phyloP scores from a whole-genome alignment of 2,888 invertebrate genomes.

The Isotomurus palustris region DNA sequence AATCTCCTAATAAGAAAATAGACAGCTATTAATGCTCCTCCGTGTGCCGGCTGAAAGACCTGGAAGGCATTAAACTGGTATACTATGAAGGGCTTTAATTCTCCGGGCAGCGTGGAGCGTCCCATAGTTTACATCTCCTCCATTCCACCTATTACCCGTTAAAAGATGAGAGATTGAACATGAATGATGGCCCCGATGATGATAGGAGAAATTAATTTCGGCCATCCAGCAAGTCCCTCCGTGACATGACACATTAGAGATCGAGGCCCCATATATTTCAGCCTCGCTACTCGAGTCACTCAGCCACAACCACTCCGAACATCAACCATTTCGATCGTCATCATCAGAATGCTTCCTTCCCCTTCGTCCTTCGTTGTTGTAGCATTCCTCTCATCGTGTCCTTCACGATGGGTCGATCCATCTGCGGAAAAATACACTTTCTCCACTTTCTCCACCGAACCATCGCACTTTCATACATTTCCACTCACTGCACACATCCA shows the following conservation, averaged over 20 bases:
- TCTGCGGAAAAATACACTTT: background rate
- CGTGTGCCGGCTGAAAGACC: background rate
- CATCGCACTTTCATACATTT: background rate
- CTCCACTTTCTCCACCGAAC: background rate
- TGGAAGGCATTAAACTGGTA: too few relatives aligned
- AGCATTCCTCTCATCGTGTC: too few relatives aligned
- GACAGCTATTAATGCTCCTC: background rate
- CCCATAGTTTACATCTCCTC: background rate
- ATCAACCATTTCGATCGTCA: too few relatives aligned
- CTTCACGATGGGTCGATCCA: background rate
- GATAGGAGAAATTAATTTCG: slow-evolving; percentile 32
- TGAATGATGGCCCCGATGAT: slow-evolving; percentile 32
- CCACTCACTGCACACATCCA: too few relatives aligned
- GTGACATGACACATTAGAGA: slow-evolving; percentile 29
- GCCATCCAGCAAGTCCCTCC: slow-evolving; percentile 13
- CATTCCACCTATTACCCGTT: slow-evolving; percentile 12
- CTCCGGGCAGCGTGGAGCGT: background rate
- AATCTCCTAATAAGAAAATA: background rate
- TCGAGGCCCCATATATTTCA: slow-evolving; percentile 11
- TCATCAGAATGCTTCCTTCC: too few relatives aligned
- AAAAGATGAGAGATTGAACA: slow-evolving; percentile 28
- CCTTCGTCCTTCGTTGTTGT: too few relatives aligned
- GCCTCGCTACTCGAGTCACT: background rate
- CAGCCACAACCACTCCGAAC: slow-evolving; percentile 4
- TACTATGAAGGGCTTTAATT: background rate